Evolutionary conservation across 2,888 invertebrate genomes (phyloP).

Genomic region (Tricholauxania praeusta): DNA sequence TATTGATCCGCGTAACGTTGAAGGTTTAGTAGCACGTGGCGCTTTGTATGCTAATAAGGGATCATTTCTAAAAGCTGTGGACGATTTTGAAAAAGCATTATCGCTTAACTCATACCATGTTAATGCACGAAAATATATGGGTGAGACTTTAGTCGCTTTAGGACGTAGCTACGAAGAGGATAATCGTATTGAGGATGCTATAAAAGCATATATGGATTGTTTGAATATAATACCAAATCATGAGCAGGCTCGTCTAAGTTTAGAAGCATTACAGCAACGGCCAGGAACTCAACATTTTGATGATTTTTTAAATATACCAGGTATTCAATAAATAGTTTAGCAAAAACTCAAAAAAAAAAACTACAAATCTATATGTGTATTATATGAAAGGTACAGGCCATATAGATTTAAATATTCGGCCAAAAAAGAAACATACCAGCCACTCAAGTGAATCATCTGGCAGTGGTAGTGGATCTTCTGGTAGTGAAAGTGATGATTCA

Average conservation of each 20-base stretch:
- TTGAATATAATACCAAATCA: constrained; percentile 86
- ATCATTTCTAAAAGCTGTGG: constrained; percentile 92
- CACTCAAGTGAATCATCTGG: constrained; percentile 46
- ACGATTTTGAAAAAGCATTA: constrained; percentile 93
- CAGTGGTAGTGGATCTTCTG: constrained; percentile 51
- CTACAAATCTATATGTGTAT: constrained; percentile 1
- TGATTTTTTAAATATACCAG: constrained; percentile 40
- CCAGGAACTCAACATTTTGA: constrained; percentile 46
- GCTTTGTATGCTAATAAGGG: constrained; percentile 94
- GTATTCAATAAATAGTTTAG: constrained; percentile 25
- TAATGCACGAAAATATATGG: constrained; percentile 94
- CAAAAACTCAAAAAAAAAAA: background rate
- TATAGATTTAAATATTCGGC: constrained; percentile 65
- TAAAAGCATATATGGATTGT: constrained; percentile 87
- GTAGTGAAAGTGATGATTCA: constrained; percentile 41
- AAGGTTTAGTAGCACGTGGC: constrained; percentile 91
- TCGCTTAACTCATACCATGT: constrained; percentile 90
- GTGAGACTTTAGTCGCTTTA: constrained; percentile 90
- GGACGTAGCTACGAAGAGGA: constrained; percentile 91
- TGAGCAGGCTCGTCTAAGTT: constrained; percentile 86
- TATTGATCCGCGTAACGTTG: constrained; percentile 92
- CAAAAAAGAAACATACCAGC: constrained; percentile 65
- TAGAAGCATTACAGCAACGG: constrained; percentile 84
- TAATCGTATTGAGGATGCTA: constrained; percentile 85
- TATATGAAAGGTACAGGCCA: constrained; percentile 32